Evolutionary conservation across 2,113 vertebrate genomes (phyloP), one percentile per base, ranked within the genome.

Genomic region (Paralichthys olivaceus): DNA sequence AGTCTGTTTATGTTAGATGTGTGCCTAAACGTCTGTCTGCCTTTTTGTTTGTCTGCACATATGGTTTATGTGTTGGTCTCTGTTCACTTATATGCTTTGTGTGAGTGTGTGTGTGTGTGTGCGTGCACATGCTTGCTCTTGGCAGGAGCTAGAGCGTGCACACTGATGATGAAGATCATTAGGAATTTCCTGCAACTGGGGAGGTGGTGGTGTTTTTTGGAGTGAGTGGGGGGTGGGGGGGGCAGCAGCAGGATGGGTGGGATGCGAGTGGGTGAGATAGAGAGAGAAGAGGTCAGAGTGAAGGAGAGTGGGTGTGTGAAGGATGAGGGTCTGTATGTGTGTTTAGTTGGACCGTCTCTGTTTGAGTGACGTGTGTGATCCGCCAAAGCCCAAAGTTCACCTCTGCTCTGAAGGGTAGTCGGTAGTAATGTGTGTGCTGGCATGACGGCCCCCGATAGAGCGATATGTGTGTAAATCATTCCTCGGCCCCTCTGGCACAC

Each of bases 101-200:
- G 79, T 75, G 82, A 45, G 23, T 49, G 66, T 34, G 34, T 56
- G 57, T 32, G 7, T 57, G 40, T 60, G 63, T 58, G 53, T 40
- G 63, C 12, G 54, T 57, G 22, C 40, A 32, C 28, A 75, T 54
- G 81, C 40, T 66, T 54, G 49, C 92, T 94, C 93, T 95, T 95
- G 95, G 96, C 96, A 95, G 93, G 91, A 92, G 95, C 92, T 91
- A 55, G 86, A 90, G 88, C 90, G 49, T 87, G 82, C 89, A 93
- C 93, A 67, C 93, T 95, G 95, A 96, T 97, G 96, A 96, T 96
- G 96, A 95, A 96, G 96, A 96, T 95, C 95, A 96, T 97, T 96
- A 96, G 96, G 96, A 96, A 97, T 97, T 96, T 97, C 96, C 96
- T 96, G 96, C 95, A 95, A 96, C 95, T 96, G 95, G 94, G 93